Evolutionary conservation across 2,113 vertebrate species (phyloP), one percentile per base, ranked within the genome.

Genomic region (Ceuthmochares aereus): DNA sequence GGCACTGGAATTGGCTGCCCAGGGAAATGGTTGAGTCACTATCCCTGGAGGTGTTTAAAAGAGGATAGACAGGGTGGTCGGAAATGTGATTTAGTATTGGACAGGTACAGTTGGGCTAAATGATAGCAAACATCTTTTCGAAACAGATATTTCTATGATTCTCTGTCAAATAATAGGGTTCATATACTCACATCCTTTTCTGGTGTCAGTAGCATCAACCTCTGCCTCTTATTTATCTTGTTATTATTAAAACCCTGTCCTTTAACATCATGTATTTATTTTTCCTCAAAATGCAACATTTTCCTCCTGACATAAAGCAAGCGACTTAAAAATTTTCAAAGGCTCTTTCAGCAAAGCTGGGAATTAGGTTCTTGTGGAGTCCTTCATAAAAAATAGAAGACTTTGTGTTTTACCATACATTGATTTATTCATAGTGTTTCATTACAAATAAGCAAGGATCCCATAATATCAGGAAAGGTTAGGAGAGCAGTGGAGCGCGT

Each of bases 361-460:
- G 97, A 98, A 97, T 98, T 97, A 96, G 93, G 96, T 98, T 97
- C 84, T 97, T 77, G 82, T 75, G 82, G 94, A 97, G 90, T 74
- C 89, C 96, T 97, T 98, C 96, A 98, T 98, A 97, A 98, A 98
- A 98, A 97, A 97, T 98, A 93, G 96, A 98, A 97, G 97, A 70
- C 93, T 94, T 85, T 60, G 54, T 97, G 95, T 98, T 98, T 98
- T 98, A 98, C 98, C 98, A 98, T 98, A 97, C 97, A 98, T 98
- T 98, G 98, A 99, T 97, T 98, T 98, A 98, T 98, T 99, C 97
- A 98, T 97, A 94, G 98, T 98, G 98, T 98, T 98, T 98, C 98
- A 98, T 98, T 98, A 98, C 97, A 98, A 98, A 97, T 97, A 97
- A 98, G 97, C 42, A 68, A 98, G 96, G 96, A 82, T 97, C 96